These are phyloP conservation scores for Steatocranus sp. DNA, from an alignment of 2,797 vertebrate genomes.

Conservation along the genomic window DNA sequence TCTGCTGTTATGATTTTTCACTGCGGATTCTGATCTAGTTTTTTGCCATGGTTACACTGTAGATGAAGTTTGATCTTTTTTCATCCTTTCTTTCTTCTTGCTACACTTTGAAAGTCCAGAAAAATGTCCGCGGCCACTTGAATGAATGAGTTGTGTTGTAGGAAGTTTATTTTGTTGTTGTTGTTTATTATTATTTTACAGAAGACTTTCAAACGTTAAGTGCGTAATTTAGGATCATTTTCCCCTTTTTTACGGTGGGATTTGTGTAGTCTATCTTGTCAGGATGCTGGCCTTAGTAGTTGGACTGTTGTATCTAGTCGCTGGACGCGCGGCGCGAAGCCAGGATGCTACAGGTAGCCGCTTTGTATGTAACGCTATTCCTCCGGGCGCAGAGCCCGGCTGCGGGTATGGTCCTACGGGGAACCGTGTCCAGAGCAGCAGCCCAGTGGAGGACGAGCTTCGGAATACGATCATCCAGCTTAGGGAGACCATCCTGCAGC, in stretches of 20 bases:
- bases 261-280: not conserved
- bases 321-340: slow-evolving; percentile 52
- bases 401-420: slow-evolving; percentile 80
- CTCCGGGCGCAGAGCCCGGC: slow-evolving; percentile 78
- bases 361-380: slow-evolving; percentile 92
- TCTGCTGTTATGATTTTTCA: slow-evolving; percentile 13
- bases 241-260: not conserved
- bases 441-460: slow-evolving; percentile 86
- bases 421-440: slow-evolving; percentile 77
- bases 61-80: slow-evolving; percentile 2
- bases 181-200: not conserved
- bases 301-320: slow-evolving; percentile 68
- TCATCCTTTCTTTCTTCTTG: not conserved
- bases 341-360: slow-evolving; percentile 79
- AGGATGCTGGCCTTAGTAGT: slow-evolving; percentile 76
- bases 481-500: slow-evolving; percentile 92
- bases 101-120: slow-evolving; percentile 10
- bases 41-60: not conserved
- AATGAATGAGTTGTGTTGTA: not conserved
- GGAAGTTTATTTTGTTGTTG: slow-evolving; percentile 29
- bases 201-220: not conserved
- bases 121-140: not conserved
- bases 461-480: slow-evolving; percentile 88
- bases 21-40: slow-evolving; percentile 14
- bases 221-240: not conserved